A percentile compares a stretch with the other conserved stretches of the same genome.
phyloP scores from a whole-genome alignment of 2,888 invertebrate genomes.

The Spilarctia lutea region DNA sequence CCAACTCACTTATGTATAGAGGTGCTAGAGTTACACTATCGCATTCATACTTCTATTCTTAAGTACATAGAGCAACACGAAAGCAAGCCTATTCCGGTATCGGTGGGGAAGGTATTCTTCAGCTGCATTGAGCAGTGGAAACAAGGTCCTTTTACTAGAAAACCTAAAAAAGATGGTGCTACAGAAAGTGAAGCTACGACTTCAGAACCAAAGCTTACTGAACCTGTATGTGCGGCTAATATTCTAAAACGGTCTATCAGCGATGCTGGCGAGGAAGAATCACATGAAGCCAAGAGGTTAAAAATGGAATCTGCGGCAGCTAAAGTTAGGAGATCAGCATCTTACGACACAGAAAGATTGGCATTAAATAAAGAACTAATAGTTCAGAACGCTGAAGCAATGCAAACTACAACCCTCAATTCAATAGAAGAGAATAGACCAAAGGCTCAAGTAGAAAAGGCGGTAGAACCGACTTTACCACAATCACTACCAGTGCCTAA shows the following conservation, averaged over 20 bases:
- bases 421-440: slow-evolving; percentile 36
- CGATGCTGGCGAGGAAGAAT: slow-evolving; percentile 80
- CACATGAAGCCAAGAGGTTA: slow-evolving; percentile 73
- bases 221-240: slow-evolving; percentile 77
- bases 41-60: slow-evolving; percentile 95
- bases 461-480: slow-evolving; percentile 29
- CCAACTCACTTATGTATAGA: slow-evolving; percentile 95
- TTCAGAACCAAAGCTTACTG: slow-evolving; percentile 62
- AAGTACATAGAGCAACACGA: slow-evolving; percentile 94
- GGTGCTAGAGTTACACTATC: slow-evolving; percentile 94
- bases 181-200: slow-evolving; percentile 55
- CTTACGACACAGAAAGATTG: slow-evolving; percentile 77
- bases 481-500: slow-evolving; percentile 29
- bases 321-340: slow-evolving; percentile 79
- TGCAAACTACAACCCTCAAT: slow-evolving; percentile 36
- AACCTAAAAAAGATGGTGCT: slow-evolving; percentile 66
- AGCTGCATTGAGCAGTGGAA: slow-evolving; percentile 85
- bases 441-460: slow-evolving; percentile 38
- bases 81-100: slow-evolving; percentile 88
- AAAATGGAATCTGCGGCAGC: slow-evolving; percentile 80
- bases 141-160: slow-evolving; percentile 76
- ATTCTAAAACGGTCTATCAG: slow-evolving; percentile 82
- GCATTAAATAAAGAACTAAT: slow-evolving; percentile 62
- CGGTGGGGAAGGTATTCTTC: slow-evolving; percentile 87
- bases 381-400: slow-evolving; percentile 41